Percentiles rank a stretch among this genome's conserved stretches.
phyloP scores from a whole-genome alignment of 2,888 invertebrate genomes.

The Caenorhabditis sp. region DNA sequence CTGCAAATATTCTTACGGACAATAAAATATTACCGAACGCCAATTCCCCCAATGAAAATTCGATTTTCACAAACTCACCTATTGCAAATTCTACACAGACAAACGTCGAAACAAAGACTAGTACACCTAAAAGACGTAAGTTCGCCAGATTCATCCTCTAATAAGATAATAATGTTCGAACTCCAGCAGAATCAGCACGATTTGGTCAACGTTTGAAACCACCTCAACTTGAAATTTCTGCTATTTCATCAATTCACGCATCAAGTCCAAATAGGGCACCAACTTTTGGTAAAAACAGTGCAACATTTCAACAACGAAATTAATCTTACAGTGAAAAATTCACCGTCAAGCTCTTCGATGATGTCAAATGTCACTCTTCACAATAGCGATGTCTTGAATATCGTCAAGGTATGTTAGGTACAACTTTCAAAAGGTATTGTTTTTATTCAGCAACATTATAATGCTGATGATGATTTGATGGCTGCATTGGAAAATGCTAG shows the following conservation, averaged over 20 bases:
- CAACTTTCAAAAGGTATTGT: background rate
- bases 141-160: background rate
- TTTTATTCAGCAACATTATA: background rate
- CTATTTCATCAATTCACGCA: constrained; percentile 5
- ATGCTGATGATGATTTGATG: background rate
- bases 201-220: constrained; percentile 1
- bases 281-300: background rate
- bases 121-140: constrained; percentile 9
- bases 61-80: background rate
- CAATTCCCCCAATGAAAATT: background rate
- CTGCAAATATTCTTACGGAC: background rate
- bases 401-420: background rate
- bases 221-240: background rate
- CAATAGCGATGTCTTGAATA: background rate
- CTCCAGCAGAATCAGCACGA: background rate
- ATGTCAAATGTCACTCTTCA: background rate
- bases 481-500: background rate
- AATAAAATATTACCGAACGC: background rate
- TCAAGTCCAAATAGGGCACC: background rate
- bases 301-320: too few relatives aligned
- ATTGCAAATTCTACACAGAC: too few relatives aligned
- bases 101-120: constrained; percentile 6
- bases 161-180: background rate
- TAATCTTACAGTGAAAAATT: background rate
- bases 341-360: background rate